Evolutionary conservation across 2,888 invertebrate genomes (phyloP).

Genomic region (Bellardia bayeri): DNA sequence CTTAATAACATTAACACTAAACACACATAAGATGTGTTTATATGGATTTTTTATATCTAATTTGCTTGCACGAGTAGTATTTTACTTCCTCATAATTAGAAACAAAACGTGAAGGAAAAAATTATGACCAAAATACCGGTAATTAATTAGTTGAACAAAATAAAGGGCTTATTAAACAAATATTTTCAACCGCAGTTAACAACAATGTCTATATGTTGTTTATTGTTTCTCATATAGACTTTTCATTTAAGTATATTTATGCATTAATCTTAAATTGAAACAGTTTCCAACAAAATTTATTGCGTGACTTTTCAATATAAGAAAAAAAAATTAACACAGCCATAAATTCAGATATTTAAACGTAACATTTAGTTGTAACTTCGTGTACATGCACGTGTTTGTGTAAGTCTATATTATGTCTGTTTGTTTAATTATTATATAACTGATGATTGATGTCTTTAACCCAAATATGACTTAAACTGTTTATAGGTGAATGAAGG

Average conservation of each 20-base stretch:
- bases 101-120: not conserved
- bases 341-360: slow-evolving; percentile 13
- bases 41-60: not conserved
- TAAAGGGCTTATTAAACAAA: slow-evolving; percentile 23
- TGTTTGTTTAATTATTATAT: not conserved
- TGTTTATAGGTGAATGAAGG: no score
- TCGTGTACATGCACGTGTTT: not conserved
- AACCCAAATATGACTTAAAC: not conserved
- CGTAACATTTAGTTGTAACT: not conserved
- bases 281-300: slow-evolving; percentile 24
- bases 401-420: not conserved
- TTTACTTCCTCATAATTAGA: not conserved
- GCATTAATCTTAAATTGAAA: not conserved
- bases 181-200: not conserved
- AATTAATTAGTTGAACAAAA: slow-evolving; percentile 32
- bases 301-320: slow-evolving; percentile 12
- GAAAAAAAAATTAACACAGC: not conserved
- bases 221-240: not conserved
- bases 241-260: not conserved
- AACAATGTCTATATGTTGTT: not conserved
- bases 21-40: not conserved
- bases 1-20: slow-evolving; percentile 15
- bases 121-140: not conserved
- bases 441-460: not conserved
- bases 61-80: not conserved